These are phyloP conservation scores for Pipistrellus kuhlii DNA, from an alignment of 2,797 vertebrate genomes.

Conservation along the genomic window DNA sequence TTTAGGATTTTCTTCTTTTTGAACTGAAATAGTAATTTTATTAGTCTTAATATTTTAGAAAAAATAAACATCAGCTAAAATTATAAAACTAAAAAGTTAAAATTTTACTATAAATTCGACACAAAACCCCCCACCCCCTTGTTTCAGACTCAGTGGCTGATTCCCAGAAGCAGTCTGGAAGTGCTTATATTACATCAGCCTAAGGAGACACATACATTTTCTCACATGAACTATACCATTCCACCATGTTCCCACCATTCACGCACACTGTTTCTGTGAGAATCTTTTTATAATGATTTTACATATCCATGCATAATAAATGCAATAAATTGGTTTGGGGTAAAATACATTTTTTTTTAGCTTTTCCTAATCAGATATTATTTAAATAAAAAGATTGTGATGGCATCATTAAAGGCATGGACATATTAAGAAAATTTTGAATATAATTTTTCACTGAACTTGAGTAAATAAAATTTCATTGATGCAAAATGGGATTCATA, in stretches of 20 bases:
- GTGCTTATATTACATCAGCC: background rate
- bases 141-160: background rate
- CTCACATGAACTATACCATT: background rate
- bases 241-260: background rate
- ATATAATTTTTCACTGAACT: background rate
- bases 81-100: conserved; percentile 3
- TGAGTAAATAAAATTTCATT: background rate
- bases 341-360: background rate
- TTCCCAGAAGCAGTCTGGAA: background rate
- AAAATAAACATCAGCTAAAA: background rate
- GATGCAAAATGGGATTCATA: background rate
- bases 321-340: background rate
- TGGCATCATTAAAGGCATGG: background rate
- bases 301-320: background rate
- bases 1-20: background rate
- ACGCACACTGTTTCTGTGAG: background rate
- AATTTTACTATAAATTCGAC: background rate
- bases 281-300: background rate
- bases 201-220: background rate
- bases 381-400: conserved; percentile 33
- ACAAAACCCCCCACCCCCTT: background rate
- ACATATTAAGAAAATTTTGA: background rate
- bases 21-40: background rate
- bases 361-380: background rate
- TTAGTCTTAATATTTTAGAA: conserved; percentile 3